phyloP scores from a whole-genome alignment of 2,888 invertebrate genomes.

The Bhutanitis thaidina region DNA sequence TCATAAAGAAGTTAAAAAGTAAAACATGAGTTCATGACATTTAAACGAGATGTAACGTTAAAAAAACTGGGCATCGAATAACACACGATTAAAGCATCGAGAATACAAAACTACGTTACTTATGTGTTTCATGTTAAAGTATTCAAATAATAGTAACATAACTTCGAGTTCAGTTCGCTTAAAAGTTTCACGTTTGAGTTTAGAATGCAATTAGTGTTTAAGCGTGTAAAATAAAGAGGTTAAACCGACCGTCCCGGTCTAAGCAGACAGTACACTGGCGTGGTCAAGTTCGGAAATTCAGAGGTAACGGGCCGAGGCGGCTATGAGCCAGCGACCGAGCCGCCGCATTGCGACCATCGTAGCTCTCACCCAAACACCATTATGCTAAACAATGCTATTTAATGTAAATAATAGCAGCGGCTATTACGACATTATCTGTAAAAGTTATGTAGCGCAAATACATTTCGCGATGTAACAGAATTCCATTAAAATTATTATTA shows the following conservation, averaged over 20 bases:
- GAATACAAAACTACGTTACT: slow-evolving; percentile 1
- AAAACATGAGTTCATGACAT: no score
- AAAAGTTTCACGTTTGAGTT: slow-evolving; percentile 22
- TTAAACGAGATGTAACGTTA: no score
- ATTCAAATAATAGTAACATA: slow-evolving; percentile 6
- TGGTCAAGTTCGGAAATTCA: slow-evolving; percentile 62
- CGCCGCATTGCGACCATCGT: slow-evolving; percentile 47
- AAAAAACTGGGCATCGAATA: no score
- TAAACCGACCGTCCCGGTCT: slow-evolving; percentile 35
- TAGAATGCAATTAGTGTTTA: slow-evolving; percentile 26
- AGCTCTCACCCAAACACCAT: slow-evolving; percentile 55
- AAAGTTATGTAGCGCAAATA: slow-evolving; percentile 20
- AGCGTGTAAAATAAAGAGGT: slow-evolving; percentile 39
- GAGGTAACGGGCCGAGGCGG: slow-evolving; percentile 46
- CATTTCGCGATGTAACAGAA: slow-evolving; percentile 16
- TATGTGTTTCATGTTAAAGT: slow-evolving; percentile 6
- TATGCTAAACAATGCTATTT: slow-evolving; percentile 64
- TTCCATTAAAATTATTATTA: slow-evolving; percentile 13
- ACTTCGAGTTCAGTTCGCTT: slow-evolving; percentile 1
- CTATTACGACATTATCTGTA: slow-evolving; percentile 18
- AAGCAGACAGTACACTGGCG: slow-evolving; percentile 45
- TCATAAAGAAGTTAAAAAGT: no score
- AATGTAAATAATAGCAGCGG: slow-evolving; percentile 45
- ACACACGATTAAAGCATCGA: background rate
- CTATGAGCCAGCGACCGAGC: slow-evolving; percentile 32